Evolutionary conservation across 2,797 vertebrate species (phyloP), one percentile per base, ranked within the genome.

Genomic region (Danio aesculapii): DNA sequence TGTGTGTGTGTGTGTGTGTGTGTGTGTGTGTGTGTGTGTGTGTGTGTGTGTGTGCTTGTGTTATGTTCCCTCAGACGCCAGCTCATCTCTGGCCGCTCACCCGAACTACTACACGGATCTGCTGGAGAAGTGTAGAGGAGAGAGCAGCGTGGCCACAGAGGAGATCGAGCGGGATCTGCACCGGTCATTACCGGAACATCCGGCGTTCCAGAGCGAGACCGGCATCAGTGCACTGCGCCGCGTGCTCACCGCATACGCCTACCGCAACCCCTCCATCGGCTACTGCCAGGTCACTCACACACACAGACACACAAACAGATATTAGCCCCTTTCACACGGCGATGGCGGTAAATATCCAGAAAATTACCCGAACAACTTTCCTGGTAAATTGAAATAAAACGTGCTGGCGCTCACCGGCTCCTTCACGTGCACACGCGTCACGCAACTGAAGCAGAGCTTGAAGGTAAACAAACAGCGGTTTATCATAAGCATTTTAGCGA

Each of bases 91-190:
- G 0, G 92, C 92, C n/a, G 88, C 91, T 0, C 95, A 98, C 50
- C 94, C 94, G 0, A 95, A 94, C 10, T 98, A 99, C 87, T 99
- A 99, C 1, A 0, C 89, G 0, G 84, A 86, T 2, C 88, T 97
- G 90, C 95, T 99, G 88, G 93, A 96, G 89, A 94, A 93, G 1
- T 96, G 97, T 0, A 94, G 97, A 94, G 97, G 96, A 7, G 94
- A 91, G 55, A 94, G 88, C 87, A 97, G 91, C 83, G 90, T 97
- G 89, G 96, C 95, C 0, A 97, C 96, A 0, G 98, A 99, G 86
- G 98, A 99, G 92, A 99, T 99, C 0, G 98, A 99, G 88, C 92
- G 98, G 0, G 98, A 99, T 90, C 94, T 99, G 46, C 97, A 98
- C 84, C 97, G 98, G 59, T 99, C 98, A 0, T 92, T 99, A 17